A percentile compares a stretch with the other conserved stretches of the same genome.
Conservation (phyloP, 37 sponge, comb jelly and placozoan species). For the Amphimedon queenslandica region DNA sequence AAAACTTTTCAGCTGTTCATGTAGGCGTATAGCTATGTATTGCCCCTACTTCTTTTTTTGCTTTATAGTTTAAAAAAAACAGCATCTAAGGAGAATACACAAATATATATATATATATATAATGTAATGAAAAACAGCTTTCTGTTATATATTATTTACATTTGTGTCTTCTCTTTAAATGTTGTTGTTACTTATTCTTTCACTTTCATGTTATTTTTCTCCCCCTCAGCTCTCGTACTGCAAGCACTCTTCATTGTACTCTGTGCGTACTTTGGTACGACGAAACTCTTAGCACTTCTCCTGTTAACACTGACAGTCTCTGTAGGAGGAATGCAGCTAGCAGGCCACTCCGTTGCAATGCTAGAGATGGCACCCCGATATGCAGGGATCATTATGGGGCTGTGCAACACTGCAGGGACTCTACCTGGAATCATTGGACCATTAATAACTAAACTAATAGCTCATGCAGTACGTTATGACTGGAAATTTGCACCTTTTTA, state of each 20-base stretch:
- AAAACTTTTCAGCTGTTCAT: conserved; percentile 47
- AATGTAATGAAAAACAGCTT: too few relatives aligned
- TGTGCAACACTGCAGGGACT: not conserved
- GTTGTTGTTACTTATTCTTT: too few relatives aligned
- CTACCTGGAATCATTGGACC: not conserved
- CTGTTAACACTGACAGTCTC: not conserved
- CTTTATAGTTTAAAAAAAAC: too few relatives aligned
- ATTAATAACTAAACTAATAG: not conserved
- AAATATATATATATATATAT: too few relatives aligned
- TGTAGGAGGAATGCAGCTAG: not conserved
- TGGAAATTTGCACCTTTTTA: not conserved
- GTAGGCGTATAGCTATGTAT: too few relatives aligned
- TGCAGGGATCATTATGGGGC: not conserved
- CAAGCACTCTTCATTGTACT: not conserved
- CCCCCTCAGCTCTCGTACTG: not conserved
- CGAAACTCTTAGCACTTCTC: not conserved
- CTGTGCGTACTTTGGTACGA: not conserved
- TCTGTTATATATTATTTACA: too few relatives aligned
- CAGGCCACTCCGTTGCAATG: not conserved
- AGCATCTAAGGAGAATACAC: too few relatives aligned
- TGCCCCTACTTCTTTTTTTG: too few relatives aligned
- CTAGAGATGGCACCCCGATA: not conserved
- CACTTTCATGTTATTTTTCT: not conserved
- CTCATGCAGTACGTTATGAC: not conserved
- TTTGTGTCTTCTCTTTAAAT: too few relatives aligned